A percentile compares a stretch with the other conserved stretches of the same genome.
Evolutionary conservation across 2,888 invertebrate genomes (phyloP).

Genomic region (Hybos culiciformis): DNA sequence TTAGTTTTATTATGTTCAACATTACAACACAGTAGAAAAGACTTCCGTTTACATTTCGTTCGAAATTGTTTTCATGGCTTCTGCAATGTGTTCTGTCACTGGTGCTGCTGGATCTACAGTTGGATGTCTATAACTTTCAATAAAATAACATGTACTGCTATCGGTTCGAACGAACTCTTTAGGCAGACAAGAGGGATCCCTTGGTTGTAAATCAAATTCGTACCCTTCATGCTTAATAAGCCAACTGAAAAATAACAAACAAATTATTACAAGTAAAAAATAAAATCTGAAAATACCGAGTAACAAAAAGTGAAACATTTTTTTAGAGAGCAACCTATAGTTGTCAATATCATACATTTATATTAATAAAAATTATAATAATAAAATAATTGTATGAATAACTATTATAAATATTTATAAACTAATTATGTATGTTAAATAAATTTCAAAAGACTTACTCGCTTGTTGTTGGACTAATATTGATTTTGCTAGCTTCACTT

Average conservation of each 20-base stretch:
- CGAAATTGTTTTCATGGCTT: constrained; percentile 29
- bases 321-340: too few relatives aligned
- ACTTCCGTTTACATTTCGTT: not conserved
- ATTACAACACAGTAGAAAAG: not conserved
- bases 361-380: not conserved
- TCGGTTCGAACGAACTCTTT: constrained; percentile 69
- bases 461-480: constrained; percentile 86
- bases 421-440: not conserved
- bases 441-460: constrained; percentile 48
- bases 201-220: constrained; percentile 49
- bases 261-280: not conserved
- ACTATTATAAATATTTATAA: not conserved
- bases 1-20: not conserved
- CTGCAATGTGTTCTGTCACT: constrained; percentile 32
- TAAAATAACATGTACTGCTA: constrained; percentile 73
- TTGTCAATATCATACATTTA: too few relatives aligned
- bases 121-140: constrained; percentile 64
- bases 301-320: too few relatives aligned
- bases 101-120: constrained; percentile 45
- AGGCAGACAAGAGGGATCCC: constrained; percentile 65
- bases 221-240: constrained; percentile 64
- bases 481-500: constrained; percentile 79
- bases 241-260: constrained; percentile 42
- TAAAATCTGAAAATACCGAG: too few relatives aligned
- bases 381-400: constrained; percentile 1